These are phyloP conservation scores for Pavo muticus DNA, from an alignment of 2,113 vertebrate species.

Conservation along the genomic window DNA sequence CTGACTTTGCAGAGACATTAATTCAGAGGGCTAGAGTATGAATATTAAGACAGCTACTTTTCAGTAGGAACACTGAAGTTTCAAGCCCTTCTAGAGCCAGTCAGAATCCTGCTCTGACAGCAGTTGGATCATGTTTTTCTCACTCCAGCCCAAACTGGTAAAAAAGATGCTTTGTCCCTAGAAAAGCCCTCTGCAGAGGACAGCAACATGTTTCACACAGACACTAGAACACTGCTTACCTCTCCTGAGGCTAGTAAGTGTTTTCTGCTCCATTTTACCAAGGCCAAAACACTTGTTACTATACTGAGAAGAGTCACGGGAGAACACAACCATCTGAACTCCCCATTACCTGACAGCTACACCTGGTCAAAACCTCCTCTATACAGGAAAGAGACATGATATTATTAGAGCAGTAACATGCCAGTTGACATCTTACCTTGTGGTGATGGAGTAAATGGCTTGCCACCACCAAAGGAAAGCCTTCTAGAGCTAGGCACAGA, in stretches of 20 bases:
- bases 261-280: neutral
- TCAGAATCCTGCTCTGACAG: neutral
- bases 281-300: neutral
- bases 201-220: neutral
- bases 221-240: constrained; percentile 4
- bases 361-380: neutral
- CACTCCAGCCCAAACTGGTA: neutral
- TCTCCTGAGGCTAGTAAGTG: neutral
- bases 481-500: constrained; percentile 76
- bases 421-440: constrained; percentile 78
- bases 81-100: neutral
- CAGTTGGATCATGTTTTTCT: neutral
- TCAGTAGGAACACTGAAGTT: neutral
- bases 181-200: neutral
- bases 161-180: neutral
- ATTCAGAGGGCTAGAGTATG: neutral
- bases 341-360: neutral
- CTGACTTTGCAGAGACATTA: neutral
- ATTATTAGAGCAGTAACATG: neutral
- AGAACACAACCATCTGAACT: neutral
- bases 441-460: constrained; percentile 84
- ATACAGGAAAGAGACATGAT: neutral
- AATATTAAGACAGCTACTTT: neutral
- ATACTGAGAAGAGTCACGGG: neutral
- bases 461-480: constrained; percentile 82